Evolutionary conservation across 2,888 invertebrate genomes (phyloP).

Genomic region (Lathronympha strigana): DNA sequence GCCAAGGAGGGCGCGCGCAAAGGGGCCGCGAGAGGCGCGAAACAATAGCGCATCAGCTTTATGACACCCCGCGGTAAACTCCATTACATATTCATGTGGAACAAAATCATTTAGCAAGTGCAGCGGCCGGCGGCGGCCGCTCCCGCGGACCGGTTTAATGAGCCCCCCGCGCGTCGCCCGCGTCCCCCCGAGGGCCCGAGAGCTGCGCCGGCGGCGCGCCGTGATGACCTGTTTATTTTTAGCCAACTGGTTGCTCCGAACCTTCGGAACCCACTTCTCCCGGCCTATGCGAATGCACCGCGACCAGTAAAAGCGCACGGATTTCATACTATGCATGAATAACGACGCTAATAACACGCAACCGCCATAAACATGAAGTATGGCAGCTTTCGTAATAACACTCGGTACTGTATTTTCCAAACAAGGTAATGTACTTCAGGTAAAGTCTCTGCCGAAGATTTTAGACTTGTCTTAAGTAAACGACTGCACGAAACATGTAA

Average conservation of each 20-base stretch:
- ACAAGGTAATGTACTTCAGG: not conserved
- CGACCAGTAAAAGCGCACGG: slow-evolving; percentile 26
- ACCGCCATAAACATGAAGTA: slow-evolving; percentile 23
- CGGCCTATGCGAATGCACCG: slow-evolving; percentile 33
- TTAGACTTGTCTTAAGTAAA: too few species aligned
- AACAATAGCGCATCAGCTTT: slow-evolving; percentile 41
- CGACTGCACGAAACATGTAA: not conserved
- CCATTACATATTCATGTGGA: slow-evolving; percentile 38
- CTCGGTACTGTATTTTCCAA: not conserved
- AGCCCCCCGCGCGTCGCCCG: slow-evolving; percentile 12
- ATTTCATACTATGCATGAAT: slow-evolving; percentile 24
- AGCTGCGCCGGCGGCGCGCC: slow-evolving; percentile 35
- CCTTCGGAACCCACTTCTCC: slow-evolving; percentile 33
- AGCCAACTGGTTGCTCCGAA: slow-evolving; percentile 42
- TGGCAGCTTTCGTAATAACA: slow-evolving; percentile 17
- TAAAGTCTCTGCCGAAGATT: not conserved
- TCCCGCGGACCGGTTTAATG: slow-evolving; percentile 41
- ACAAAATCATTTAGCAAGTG: slow-evolving; percentile 42
- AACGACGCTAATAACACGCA: slow-evolving; percentile 29
- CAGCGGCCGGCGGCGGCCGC: slow-evolving; percentile 27
- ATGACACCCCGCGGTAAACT: slow-evolving; percentile 33
- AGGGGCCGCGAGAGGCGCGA: slow-evolving; percentile 16
- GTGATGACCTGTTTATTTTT: slow-evolving; percentile 45
- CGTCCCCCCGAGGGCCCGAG: slow-evolving; percentile 12
- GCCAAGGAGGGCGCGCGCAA: not conserved